Evolutionary conservation across 2,797 vertebrate species (phyloP), one percentile per base, ranked within the genome.

Genomic region (Clarias platycephalus): DNA sequence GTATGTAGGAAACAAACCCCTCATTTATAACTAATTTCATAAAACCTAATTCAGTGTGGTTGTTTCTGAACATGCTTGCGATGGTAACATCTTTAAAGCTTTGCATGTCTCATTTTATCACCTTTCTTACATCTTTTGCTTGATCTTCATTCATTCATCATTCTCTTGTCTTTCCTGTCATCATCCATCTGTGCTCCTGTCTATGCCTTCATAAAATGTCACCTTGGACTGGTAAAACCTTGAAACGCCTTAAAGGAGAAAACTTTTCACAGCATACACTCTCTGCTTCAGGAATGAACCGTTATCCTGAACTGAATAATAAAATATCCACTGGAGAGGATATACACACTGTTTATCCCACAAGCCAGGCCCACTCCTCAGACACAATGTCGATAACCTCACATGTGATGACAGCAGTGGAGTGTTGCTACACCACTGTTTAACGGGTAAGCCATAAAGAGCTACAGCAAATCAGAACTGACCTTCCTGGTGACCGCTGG

Each of bases 401-500:
- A 83, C 67, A 80, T 40, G 2, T n/a, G 24, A 72, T 26, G 37
- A 44, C 28, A 18, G 64, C 64, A 72, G 4, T 5, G 26, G 3
- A 40, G 60, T 40, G 4, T 20, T 28, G 49, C 20, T 18, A 10
- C 7, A 63, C 37, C 37, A 20, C n/a, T 40, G 31, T 78, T 78
- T 31, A 40, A 31, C 0, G 0, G 9, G 34, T 16, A 55, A 66
- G 24, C 68, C 31, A 31, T 15, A 16, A 57, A 85, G 88, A 85
- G n/a, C 18, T 24, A 12, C 22, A 74, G 16, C n/a, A 72, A 78
- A 83, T 74, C 79, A 71, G 66, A 80, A 66, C 96, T 97, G 94
- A 99, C 98, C 98, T 99, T 99, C 91, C 97, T 96, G 86, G 98
- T 98, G 82, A 99, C 97, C 53, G 97, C 98, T 1, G 97, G 98